These are phyloP conservation scores for Acipenser oxyrinchus DNA, from an alignment of 2,797 vertebrate species.

Conservation along the genomic window DNA sequence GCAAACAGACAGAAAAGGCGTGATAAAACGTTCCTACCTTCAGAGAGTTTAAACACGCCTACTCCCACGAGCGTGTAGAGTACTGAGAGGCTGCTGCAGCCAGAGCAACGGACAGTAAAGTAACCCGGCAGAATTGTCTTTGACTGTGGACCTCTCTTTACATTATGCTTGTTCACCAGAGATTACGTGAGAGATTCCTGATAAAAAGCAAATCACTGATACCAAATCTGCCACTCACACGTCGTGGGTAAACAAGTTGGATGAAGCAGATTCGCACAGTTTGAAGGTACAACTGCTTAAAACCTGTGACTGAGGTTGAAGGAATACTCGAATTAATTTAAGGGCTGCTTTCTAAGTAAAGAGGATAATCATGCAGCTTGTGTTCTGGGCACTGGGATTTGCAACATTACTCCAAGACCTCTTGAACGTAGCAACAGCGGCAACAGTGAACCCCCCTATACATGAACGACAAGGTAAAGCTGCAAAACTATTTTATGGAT, in stretches of 20 bases:
- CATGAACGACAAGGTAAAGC: constrained; percentile 79
- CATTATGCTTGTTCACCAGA: constrained; percentile 62
- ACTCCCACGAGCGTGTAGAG: constrained; percentile 42
- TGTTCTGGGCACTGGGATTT: constrained; percentile 75
- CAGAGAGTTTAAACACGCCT: not conserved
- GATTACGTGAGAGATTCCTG: constrained; percentile 50
- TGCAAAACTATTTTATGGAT: constrained; percentile 12
- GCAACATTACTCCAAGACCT: constrained; percentile 66
- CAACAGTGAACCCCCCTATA: constrained; percentile 59
- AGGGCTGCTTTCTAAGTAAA: constrained; percentile 50
- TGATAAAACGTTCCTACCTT: constrained; percentile 26
- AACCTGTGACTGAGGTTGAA: constrained; percentile 30
- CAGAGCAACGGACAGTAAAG: constrained; percentile 32
- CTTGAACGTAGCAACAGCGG: constrained; percentile 58
- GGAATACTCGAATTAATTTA: constrained; percentile 28
- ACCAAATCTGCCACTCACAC: constrained; percentile 45
- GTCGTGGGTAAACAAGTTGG: constrained; percentile 49
- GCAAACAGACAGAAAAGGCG: constrained; percentile 17
- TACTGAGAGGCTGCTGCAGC: constrained; percentile 30
- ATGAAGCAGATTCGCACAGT: constrained; percentile 47
- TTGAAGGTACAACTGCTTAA: constrained; percentile 20
- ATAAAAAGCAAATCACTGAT: constrained; percentile 52
- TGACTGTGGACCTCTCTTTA: constrained; percentile 32
- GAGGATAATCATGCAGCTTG: constrained; percentile 83
- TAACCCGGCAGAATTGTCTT: constrained; percentile 40